Evolutionary conservation across 1,140 invertebrate species (phyloP).

Genomic region (Drosophila nasuta): DNA sequence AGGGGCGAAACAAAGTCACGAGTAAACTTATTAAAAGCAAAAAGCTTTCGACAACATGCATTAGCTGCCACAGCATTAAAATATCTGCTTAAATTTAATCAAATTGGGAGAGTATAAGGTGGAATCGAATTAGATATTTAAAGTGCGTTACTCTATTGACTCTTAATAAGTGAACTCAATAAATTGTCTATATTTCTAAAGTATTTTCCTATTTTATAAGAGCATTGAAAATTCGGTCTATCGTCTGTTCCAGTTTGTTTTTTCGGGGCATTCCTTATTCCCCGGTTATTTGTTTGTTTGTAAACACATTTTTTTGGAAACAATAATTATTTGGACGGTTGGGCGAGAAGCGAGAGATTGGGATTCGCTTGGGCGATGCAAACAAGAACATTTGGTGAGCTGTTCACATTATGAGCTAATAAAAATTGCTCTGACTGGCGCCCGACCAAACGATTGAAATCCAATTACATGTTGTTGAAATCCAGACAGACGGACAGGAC

Average conservation of each 20-base stretch:
- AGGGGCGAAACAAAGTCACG: neutral
- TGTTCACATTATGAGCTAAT: slow-evolving; percentile 45
- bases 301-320: slow-evolving; percentile 48
- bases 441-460: slow-evolving; percentile 51
- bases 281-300: slow-evolving; percentile 41
- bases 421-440: slow-evolving; percentile 53
- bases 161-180: too few species aligned
- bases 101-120: neutral
- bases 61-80: neutral
- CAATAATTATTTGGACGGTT: slow-evolving; percentile 46
- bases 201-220: slow-evolving; percentile 1
- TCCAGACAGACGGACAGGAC: slow-evolving; percentile 5
- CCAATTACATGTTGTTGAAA: slow-evolving; percentile 56
- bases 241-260: slow-evolving; percentile 1
- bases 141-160: too few species aligned
- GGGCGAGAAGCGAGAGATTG: slow-evolving; percentile 7
- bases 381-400: slow-evolving; percentile 8
- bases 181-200: too few species aligned
- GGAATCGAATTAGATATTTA: too few species aligned
- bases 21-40: neutral
- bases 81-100: neutral
- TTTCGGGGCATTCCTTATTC: slow-evolving; percentile 8
- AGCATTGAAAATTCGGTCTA: slow-evolving; percentile 14
- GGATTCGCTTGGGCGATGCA: slow-evolving; percentile 1
- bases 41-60: neutral